Evolutionary conservation across 2,797 vertebrate genomes (phyloP), one percentile per base, ranked within the genome.

Genomic region (Nannoperca obscura): DNA sequence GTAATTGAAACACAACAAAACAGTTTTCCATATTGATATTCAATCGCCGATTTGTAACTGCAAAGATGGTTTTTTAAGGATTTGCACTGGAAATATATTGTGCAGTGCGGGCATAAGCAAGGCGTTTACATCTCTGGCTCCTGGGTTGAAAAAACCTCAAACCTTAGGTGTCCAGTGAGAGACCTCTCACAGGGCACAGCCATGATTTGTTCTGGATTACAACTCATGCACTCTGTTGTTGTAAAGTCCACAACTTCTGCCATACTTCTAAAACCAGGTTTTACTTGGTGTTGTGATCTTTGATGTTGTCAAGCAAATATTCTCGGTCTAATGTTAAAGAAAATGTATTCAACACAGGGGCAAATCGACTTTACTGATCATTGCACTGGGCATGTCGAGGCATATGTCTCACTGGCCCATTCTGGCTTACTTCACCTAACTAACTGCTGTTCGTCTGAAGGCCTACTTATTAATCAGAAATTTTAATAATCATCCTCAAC

Each of bases 361-460:
- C 24, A 40, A 52, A 65, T n/a, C 8, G 4, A 5, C 50, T 11
- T 63, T 4, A 24, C 27, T 55, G 63, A 74, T 82, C 53, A 58
- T n/a, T 22, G 60, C 53, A 22, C 8, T 22, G 91, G 87, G n/a
- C 91, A 94, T 93, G 93, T 92, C 61, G 12, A 44, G 92, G 44
- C 90, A 93, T 61, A 90, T 76, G 74, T 81, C 85, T 63, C 72
- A 7, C 61, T 20, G 30, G 60, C 60, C 36, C 36, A 30, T 19
- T 34, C 20, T 19, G 58, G 32, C 58, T 7, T 61, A 64, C 34
- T 53, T 52, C 54, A 50, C 8, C 22, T 34, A 22, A 10, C 27
- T 7, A 54, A 71, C 32, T 32, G 59, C 66, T 50, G 20, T 8
- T 72, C 38, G 10, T 57, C 30, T 65, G 10, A 53, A 34, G 44